Evolutionary conservation across 2,888 invertebrate genomes (phyloP).

Genomic region (Brachylomia viminalis): DNA sequence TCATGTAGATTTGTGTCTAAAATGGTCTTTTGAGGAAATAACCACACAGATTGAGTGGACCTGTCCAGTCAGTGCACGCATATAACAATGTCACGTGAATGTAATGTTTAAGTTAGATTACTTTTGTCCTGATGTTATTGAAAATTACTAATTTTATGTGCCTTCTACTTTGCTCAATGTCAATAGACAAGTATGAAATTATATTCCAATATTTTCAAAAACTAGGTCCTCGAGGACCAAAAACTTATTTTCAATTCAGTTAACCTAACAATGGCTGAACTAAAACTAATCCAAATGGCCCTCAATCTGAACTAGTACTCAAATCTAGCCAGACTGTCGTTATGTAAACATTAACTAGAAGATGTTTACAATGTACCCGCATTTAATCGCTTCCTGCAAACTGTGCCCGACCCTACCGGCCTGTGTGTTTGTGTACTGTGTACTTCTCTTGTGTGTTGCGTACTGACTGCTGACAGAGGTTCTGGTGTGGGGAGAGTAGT

Average conservation of each 20-base stretch:
- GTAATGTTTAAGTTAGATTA: no score
- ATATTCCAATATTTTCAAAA: background rate
- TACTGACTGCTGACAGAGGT: conserved; percentile 38
- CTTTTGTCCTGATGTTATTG: no score
- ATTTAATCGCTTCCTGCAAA: conserved; percentile 72
- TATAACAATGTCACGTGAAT: no score
- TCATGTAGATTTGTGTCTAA: no score
- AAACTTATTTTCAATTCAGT: background rate
- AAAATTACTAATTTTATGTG: no score
- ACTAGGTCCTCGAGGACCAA: no score
- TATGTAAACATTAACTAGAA: conserved; percentile 66
- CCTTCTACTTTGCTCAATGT: no score
- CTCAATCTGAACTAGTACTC: conserved; percentile 26
- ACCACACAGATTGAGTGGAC: no score
- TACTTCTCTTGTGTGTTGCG: conserved; percentile 47
- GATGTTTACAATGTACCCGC: conserved; percentile 75
- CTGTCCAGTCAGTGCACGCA: no score
- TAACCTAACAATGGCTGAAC: conserved; percentile 2
- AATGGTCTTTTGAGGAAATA: no score
- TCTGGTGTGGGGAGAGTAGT: conserved; percentile 3
- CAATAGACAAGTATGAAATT: background rate
- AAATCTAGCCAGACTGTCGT: conserved; percentile 42
- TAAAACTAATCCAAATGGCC: conserved; percentile 19
- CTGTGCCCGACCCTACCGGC: conserved; percentile 46
- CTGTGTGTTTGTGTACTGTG: conserved; percentile 52